Evolutionary conservation across 2,888 invertebrate genomes (phyloP), one percentile per base, ranked within the genome.

Genomic region (Lasioglossum marginatum): DNA sequence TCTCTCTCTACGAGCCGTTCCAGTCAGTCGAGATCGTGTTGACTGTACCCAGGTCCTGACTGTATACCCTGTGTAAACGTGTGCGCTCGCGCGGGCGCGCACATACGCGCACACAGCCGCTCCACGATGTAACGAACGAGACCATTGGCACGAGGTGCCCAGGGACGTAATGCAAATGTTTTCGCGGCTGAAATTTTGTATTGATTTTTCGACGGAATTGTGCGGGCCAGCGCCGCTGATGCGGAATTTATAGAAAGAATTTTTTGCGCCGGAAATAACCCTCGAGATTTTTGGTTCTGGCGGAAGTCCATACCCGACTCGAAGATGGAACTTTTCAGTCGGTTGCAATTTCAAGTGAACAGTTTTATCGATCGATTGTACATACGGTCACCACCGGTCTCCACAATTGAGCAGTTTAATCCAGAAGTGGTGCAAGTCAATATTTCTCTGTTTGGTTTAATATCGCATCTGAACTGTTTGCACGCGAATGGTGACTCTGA

Each of bases 1-100:
- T 94, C 93, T 91, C 92, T 90, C 92, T 89, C 81, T 75, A 75
- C 86, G 85, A 75, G 86, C 83, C 82, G 87, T 83, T 84, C 82
- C 86, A 83, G 85, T 87, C 86, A 87, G 83, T 82, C 82, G 85
- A 87, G 88, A 90, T 90, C 90, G 76, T 80, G 81, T 81, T 85
- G 90, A 88, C 87, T 89, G 75, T 85, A 86, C 86, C 81, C 72
- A 8, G 48, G 74, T 63, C 57, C 23, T 75, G 87, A 83, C 81
- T 74, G 73, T 82, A 77, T 82, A 43, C 77, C 34, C 68, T 72
- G 82, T 85, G 87, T 88, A 87, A 88, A 89, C 86, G 91, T 40
- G 73, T 70, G 73, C 76, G 70, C 87, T 52, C 19, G 45, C 43
- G 52, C 23, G 43, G 31, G 74, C 68, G 37, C 68, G 37, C 14